Evolutionary conservation across 1,140 invertebrate species (phyloP), one percentile per base, ranked within the genome.

Genomic region (Scaptomyza graminum): DNA sequence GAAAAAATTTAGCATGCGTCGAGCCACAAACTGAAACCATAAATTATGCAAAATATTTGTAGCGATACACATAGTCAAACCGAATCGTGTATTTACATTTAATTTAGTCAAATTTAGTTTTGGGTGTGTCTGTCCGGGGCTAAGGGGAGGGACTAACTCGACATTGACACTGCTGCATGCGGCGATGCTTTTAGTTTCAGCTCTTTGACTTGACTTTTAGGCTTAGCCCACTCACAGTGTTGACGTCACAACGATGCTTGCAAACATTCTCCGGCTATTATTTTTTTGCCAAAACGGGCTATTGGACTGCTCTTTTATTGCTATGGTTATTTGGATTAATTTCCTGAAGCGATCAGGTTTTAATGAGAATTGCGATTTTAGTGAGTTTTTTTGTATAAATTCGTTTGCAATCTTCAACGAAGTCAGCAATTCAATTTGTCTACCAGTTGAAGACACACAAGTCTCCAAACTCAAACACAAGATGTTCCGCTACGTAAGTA

Each of bases 401-500:
- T 65, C 59, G 37, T 64, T 67, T 47, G 44, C 50, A 52, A 63
- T 49, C 49, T 50, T 51, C 68, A 49, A 54, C 22, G 47, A 37
- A 89, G 69, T 60, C 76, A 88, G 55, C 81, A 90, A 67, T 75
- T 43, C 49, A 43, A 73, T 72, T 70, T 46, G 79, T 78, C 55
- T 67, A 64, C 25, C 71, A 72, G 70, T 64, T 54, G 49, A 70
- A 75, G 65, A 63, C 51, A 76, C 55, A 80, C 52, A 61, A 34
- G 28, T 9, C 47, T 28, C 41, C 47, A 61, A 41, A 65, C 8
- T 8, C 31, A 34, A 41, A 65, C 31, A 34, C 31, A 34, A 90
- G 65, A 90, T 90, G 88, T 89, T 90, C 79, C 89, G 83, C 34
- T 90, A 76, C 54, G 88, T 90, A 81, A 90, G 87, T 90, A 31